Base-by-base conservation (phyloP, 2,797 vertebrate genomes). In the Anomalospiza imberbis region DNA sequence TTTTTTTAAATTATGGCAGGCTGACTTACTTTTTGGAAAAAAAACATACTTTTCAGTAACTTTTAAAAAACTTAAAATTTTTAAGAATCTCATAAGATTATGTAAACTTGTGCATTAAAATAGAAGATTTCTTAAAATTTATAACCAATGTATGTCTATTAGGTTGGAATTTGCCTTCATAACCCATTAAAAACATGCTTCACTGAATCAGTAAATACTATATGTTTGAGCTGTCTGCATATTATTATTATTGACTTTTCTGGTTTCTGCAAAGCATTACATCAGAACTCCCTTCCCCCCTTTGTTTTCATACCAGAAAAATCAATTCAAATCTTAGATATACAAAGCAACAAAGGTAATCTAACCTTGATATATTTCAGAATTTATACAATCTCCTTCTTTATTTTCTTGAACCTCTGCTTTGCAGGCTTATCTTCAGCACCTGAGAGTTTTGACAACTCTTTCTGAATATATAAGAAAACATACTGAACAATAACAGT, bases 171-270 rank as follows among this genome's bases (percentile, higher is more conserved):
- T 85, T 80, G 19, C 57, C 24, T 32, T 77, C 48, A 24, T 61
- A 90, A 61, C 29, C 25, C 60, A 51, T 47, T 72, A 77, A 82
- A 91, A 93, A n/a, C 47, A 55, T 71, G 67, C 53, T 91, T 70
- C 85, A 55, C 70, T 91, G 63, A 75, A 92, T 84, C 72, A 63
- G 75, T 93, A 93, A 89, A 92, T 93, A 67, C 89, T 87, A 6
- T 50, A 83, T 93, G 85, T 94, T 94, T 91, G 57, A 96, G 36
- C 84, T 95, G 86, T 81, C 83, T 77, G 84, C n/a, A 77, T 93
- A 58, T 92, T 97, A 96, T 96, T 93, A 58, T 92, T 97, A 96
- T 96, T 91, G 95, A 96, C 91, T 95, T 96, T 91, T 72, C 53
- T 72, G 26, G 9, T 75, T 96, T 96, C 88, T 94, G 66, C 47